Evolutionary conservation across 2,797 vertebrate genomes (phyloP), one percentile per base, ranked within the genome.

Genomic region (Pangasius macronema): DNA sequence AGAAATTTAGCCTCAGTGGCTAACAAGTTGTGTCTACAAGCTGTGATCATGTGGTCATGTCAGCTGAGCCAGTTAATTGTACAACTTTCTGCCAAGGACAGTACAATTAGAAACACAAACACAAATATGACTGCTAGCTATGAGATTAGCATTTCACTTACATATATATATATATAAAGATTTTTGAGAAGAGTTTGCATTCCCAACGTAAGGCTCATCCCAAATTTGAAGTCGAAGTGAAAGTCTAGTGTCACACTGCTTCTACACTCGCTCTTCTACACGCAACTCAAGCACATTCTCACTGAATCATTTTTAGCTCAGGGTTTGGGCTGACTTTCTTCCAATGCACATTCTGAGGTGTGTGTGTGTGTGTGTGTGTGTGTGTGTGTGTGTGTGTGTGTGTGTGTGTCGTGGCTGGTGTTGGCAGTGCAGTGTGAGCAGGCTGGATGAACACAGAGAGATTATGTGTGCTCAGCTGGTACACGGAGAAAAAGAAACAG

Each of bases 401-500:
- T 33, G 67, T 36, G 33, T 63, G 61, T 61, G 63, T 72, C n/a
- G n/a, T 51, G 49, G 91, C 89, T 93, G 92, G 90, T 92, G 90
- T 92, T 94, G 93, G 92, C 94, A 94, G 92, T 92, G 94, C 90
- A 91, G 75, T 90, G 93, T 88, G 92, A 92, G 91, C 87, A 86
- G 86, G 30, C 91, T 93, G 92, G 91, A 91, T 92, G 92, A 93
- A 93, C 91, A 93, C 68, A 81, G 83, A 91, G 94, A 94, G 94
- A 94, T 94, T 94, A 95, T 92, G 89, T 94, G 93, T 94, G 89
- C 92, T 92, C 88, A 59, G 6, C 90, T 92, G 92, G 89, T 91
- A 85, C 86, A 90, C 85, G 87, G 82, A 88, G 87, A 93, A 93
- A 93, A 90, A 93, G 83, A 85, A 89, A 93, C 68, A 70, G 92